Conservation (phyloP, 2,113 vertebrate species). For the Pavo muticus region DNA sequence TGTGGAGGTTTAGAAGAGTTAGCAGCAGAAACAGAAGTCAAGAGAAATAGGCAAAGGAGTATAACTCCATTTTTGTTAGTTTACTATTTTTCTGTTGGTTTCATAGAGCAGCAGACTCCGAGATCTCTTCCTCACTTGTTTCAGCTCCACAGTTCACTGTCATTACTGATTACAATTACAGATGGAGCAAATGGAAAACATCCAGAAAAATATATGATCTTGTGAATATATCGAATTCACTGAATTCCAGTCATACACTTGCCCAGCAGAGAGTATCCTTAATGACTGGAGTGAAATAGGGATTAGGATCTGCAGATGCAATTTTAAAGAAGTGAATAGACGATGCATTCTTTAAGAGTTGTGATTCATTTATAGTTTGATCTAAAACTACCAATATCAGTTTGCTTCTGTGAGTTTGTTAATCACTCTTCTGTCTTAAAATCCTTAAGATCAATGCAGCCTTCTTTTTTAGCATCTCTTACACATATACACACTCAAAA, state of each 20-base stretch:
- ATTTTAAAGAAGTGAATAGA: background rate
- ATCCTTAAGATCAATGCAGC: background rate
- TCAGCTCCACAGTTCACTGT: background rate
- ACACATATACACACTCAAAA: background rate
- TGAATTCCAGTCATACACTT: background rate
- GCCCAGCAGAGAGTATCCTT: background rate
- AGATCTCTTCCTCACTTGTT: background rate
- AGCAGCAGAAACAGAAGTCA: background rate
- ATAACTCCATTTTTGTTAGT: background rate
- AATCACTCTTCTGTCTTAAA: background rate
- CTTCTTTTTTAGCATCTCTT: background rate
- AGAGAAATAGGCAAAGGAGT: background rate
- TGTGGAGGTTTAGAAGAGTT: background rate
- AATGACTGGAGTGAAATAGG: background rate
- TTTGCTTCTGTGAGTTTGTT: background rate
- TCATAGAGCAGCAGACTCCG: background rate
- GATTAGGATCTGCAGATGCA: background rate
- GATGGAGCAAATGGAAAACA: background rate
- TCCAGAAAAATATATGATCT: background rate
- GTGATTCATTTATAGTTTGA: background rate
- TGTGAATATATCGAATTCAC: background rate
- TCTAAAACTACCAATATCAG: background rate
- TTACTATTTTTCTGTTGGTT: background rate
- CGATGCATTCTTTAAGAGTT: background rate
- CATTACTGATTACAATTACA: background rate